Evolutionary conservation across 2,888 invertebrate genomes (phyloP).

Genomic region (Drosophila birchii): DNA sequence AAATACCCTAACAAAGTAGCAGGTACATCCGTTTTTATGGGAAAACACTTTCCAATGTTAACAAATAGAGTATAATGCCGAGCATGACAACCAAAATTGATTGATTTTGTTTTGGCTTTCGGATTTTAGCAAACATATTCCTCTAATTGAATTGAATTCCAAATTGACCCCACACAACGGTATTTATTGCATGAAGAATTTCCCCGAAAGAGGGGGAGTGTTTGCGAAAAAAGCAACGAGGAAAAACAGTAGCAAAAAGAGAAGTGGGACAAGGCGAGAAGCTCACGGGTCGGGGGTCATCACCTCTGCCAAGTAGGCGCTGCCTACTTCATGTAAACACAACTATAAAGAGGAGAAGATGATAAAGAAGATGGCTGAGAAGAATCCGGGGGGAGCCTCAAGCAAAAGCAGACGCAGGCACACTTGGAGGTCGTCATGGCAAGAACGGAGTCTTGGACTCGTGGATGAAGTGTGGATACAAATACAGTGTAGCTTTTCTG

Average conservation of each 20-base stretch:
- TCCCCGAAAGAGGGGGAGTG: conserved; percentile 51
- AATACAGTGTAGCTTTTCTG: background rate
- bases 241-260: conserved; percentile 23
- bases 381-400: conserved; percentile 9
- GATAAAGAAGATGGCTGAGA: conserved; percentile 20
- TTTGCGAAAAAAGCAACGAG: conserved; percentile 16
- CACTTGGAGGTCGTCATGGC: conserved; percentile 67
- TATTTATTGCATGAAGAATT: conserved; percentile 34
- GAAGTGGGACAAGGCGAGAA: conserved; percentile 45
- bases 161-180: conserved; percentile 30
- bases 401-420: conserved; percentile 48
- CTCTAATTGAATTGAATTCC: conserved; percentile 42
- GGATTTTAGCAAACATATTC: conserved; percentile 25
- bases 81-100: conserved; percentile 28
- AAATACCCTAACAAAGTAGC: background rate
- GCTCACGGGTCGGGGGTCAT: conserved; percentile 52
- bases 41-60: background rate
- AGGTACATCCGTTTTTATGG: background rate
- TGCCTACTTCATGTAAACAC: conserved; percentile 66
- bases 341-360: conserved; percentile 22
- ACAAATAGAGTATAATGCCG: background rate
- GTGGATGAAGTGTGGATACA: conserved; percentile 23
- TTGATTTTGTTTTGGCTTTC: conserved; percentile 31
- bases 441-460: conserved; percentile 33
- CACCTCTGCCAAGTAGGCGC: conserved; percentile 74